Evolutionary conservation across 2,888 invertebrate genomes (phyloP).

Genomic region (Oscheius sp.): DNA sequence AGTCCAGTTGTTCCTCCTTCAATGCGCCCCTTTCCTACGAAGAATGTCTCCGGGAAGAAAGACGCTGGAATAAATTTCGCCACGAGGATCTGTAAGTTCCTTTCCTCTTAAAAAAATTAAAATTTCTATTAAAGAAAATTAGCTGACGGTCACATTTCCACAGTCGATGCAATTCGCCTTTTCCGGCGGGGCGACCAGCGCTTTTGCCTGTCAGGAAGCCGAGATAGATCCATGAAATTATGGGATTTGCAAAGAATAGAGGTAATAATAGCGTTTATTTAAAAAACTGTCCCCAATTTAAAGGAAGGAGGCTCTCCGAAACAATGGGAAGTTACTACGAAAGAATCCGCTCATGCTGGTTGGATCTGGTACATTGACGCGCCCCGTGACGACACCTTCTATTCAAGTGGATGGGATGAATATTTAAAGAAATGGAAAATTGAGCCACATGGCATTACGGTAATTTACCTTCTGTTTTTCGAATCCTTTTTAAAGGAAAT

Average conservation of each 20-base stretch:
- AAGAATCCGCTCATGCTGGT: conserved; percentile 26
- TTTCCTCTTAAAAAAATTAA: neutral
- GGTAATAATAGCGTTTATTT: conserved; percentile 4
- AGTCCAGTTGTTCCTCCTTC: conserved; percentile 12
- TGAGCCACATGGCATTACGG: conserved; percentile 8
- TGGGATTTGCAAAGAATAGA: conserved; percentile 47
- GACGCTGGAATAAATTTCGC: conserved; percentile 18
- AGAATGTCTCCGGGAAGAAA: conserved; percentile 12
- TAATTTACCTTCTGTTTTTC: neutral
- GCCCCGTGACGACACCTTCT: conserved; percentile 23
- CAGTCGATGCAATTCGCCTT: conserved; percentile 48
- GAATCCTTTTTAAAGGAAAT: neutral
- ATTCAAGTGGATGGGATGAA: conserved; percentile 37
- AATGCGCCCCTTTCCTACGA: conserved; percentile 14
- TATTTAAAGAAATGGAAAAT: conserved; percentile 36
- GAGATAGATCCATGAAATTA: conserved; percentile 48
- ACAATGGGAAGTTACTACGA: conserved; percentile 11
- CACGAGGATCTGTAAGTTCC: conserved; percentile 19
- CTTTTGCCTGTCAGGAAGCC: conserved; percentile 49
- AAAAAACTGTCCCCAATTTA: neutral
- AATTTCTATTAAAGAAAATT: conserved; percentile 7
- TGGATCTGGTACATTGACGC: conserved; percentile 40
- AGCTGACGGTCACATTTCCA: conserved; percentile 45
- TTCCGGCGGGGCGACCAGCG: conserved; percentile 38
- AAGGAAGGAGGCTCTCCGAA: conserved; percentile 19